phyloP scores from a whole-genome alignment of 1,140 invertebrate genomes.

The Drosophila tsacasi region DNA sequence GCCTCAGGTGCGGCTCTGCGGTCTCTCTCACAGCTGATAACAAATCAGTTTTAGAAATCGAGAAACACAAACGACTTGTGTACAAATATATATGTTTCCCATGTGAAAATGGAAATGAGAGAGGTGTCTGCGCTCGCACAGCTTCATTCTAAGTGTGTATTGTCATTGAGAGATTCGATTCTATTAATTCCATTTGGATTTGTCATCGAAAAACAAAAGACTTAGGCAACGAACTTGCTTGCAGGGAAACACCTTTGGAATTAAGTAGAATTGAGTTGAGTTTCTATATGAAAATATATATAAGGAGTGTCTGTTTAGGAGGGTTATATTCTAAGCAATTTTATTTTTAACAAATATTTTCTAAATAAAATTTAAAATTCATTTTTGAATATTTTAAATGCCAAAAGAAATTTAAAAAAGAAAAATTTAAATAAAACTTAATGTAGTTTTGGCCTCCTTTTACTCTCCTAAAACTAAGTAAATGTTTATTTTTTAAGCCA shows the following conservation, averaged over 20 bases:
- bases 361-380: too few relatives aligned
- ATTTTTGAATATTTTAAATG: too few relatives aligned
- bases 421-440: neutral
- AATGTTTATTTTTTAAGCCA: too few relatives aligned
- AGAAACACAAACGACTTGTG: constrained; percentile 2
- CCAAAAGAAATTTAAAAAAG: neutral
- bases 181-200: constrained; percentile 8
- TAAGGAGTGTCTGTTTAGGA: neutral
- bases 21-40: constrained; percentile 27
- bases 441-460: too few relatives aligned
- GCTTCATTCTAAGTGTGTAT: neutral
- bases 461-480: too few relatives aligned
- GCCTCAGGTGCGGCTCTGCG: constrained; percentile 41
- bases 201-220: constrained; percentile 47
- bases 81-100: constrained; percentile 29
- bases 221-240: constrained; percentile 63
- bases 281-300: neutral
- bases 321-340: too few relatives aligned
- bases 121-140: neutral
- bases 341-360: too few relatives aligned
- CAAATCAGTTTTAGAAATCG: constrained; percentile 57
- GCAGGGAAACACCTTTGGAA: neutral
- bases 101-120: constrained; percentile 18
- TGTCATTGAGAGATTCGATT: constrained; percentile 1
- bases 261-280: neutral